A percentile compares a stretch with the other conserved stretches of the same genome.
Conservation (phyloP, 2,113 vertebrate genomes). For the Anarrhichthys ocellatus region DNA sequence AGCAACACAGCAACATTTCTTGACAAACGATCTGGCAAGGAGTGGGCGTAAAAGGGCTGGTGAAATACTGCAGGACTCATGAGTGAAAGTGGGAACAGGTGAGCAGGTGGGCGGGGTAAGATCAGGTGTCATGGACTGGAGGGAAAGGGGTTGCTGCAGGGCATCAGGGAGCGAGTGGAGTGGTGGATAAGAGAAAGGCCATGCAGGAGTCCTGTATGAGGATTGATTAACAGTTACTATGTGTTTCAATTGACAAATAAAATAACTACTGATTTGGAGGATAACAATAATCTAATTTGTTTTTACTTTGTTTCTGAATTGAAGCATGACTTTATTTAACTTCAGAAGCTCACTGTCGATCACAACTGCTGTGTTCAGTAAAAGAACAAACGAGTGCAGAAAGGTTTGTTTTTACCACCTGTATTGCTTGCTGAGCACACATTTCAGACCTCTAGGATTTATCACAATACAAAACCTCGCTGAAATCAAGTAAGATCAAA, state of each 20-base stretch:
- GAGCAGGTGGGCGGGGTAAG: background rate
- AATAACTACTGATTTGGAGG: background rate
- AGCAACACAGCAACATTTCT: background rate
- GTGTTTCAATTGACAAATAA: slow-evolving; percentile 14
- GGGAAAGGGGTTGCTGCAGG: background rate
- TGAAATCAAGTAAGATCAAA: slow-evolving; percentile 16
- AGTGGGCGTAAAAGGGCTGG: background rate
- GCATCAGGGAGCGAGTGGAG: background rate
- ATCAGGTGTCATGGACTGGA: background rate
- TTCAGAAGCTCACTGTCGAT: background rate
- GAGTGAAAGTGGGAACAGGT: background rate
- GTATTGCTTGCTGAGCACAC: slow-evolving; percentile 7
- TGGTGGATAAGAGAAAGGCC: background rate
- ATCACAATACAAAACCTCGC: background rate
- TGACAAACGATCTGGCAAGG: background rate
- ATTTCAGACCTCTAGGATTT: background rate
- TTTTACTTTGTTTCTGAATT: background rate
- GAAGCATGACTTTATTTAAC: background rate
- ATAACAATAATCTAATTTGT: slow-evolving; percentile 7
- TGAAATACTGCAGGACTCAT: background rate
- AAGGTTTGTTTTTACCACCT: background rate
- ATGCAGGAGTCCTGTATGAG: background rate
- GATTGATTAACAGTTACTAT: background rate
- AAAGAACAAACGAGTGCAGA: background rate
- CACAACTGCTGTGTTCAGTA: background rate